These are phyloP conservation scores for Frankliniella intonsa DNA, from an alignment of 2,888 invertebrate genomes.

Conservation along the genomic window DNA sequence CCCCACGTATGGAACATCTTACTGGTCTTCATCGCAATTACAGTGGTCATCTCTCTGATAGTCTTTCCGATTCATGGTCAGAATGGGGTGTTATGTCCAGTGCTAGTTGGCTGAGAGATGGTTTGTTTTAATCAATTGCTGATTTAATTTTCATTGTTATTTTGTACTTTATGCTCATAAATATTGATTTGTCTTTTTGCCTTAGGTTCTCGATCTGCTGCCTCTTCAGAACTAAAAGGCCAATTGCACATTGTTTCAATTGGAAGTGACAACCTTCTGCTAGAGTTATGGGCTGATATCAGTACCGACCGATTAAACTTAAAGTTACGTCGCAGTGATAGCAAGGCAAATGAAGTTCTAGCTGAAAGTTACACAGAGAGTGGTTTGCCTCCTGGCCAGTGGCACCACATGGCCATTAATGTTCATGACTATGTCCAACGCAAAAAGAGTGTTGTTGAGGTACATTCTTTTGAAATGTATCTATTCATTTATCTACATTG, in stretches of 20 bases:
- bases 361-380: slow-evolving; percentile 51
- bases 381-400: slow-evolving; percentile 49
- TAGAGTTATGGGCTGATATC: slow-evolving; percentile 59
- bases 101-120: not conserved
- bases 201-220: not conserved
- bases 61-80: slow-evolving; percentile 12
- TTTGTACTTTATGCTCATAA: not conserved
- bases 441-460: slow-evolving; percentile 55
- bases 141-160: not conserved
- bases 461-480: slow-evolving; percentile 31
- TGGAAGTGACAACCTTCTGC: slow-evolving; percentile 58
- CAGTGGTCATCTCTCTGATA: not conserved
- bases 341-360: slow-evolving; percentile 49
- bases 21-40: not conserved
- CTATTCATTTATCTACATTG: too few relatives aligned
- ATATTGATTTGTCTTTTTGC: not conserved
- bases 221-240: not conserved
- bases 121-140: not conserved
- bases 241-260: slow-evolving; percentile 56
- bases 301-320: slow-evolving; percentile 41
- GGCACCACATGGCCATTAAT: slow-evolving; percentile 58
- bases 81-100: slow-evolving; percentile 9
- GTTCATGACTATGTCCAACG: slow-evolving; percentile 55
- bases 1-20: not conserved
- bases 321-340: slow-evolving; percentile 54